Percentiles rank a stretch among this genome's conserved stretches.
Conservation (phyloP, 2,113 vertebrate genomes). For the Cinclus mexicanus region DNA sequence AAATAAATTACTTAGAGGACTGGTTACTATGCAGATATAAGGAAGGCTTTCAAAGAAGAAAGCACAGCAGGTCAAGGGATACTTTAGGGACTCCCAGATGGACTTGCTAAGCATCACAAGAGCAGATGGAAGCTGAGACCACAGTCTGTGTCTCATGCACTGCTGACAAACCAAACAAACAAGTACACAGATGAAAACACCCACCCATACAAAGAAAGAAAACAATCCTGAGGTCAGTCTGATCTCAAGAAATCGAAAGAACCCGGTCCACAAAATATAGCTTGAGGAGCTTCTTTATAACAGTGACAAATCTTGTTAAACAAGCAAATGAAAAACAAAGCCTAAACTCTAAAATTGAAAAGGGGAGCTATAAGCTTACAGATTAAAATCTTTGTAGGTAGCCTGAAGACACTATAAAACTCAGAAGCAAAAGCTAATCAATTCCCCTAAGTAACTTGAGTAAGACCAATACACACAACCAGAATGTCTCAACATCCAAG, state of each 20-base stretch:
- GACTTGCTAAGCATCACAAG: not conserved
- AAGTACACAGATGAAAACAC: not conserved
- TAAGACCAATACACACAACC: not conserved
- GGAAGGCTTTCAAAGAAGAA: not conserved
- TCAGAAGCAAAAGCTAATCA: not conserved
- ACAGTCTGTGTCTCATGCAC: not conserved
- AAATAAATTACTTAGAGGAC: not conserved
- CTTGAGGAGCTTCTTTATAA: not conserved
- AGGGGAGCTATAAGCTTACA: not conserved
- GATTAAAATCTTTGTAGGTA: not conserved
- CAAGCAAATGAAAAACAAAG: not conserved
- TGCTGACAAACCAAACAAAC: not conserved
- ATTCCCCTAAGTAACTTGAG: not conserved
- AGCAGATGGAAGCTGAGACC: not conserved
- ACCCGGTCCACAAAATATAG: not conserved
- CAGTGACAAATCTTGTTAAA: not conserved
- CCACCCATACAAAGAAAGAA: not conserved
- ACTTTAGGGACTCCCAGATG: not conserved
- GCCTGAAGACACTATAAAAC: not conserved
- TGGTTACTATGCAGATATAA: not conserved
- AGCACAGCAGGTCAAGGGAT: not conserved
- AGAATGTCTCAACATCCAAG: not conserved
- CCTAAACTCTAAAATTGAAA: not conserved
- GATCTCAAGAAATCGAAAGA: not conserved
- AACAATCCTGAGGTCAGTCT: not conserved